Conservation (phyloP, 1,140 invertebrate genomes). For the Bursaphelenchus mucronatus region DNA sequence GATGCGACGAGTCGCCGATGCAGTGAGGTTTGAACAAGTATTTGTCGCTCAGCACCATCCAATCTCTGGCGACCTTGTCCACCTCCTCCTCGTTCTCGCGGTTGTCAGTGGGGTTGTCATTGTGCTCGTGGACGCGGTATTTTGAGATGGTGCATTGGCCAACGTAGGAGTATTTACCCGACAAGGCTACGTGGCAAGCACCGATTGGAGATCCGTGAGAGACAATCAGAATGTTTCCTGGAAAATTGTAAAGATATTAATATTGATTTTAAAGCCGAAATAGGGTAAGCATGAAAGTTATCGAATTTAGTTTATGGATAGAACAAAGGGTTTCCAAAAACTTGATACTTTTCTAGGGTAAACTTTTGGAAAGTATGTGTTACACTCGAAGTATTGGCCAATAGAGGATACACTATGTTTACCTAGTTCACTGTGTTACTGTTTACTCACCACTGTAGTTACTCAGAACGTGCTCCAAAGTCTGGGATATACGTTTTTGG, state of each 20-base stretch:
- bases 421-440: constrained; percentile 9
- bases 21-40: constrained; percentile 27
- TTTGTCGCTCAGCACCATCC: constrained; percentile 24
- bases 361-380: neutral
- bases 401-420: neutral
- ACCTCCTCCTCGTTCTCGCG: constrained; percentile 28
- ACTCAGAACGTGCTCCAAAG: constrained; percentile 34
- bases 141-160: constrained; percentile 47
- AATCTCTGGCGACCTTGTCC: constrained; percentile 17
- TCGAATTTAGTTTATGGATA: too few relatives aligned
- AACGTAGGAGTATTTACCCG: constrained; percentile 30
- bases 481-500: constrained; percentile 29
- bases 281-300: too few relatives aligned
- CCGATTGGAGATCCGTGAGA: constrained; percentile 44
- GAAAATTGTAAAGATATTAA: neutral
- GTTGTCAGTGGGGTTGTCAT: constrained; percentile 8
- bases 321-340: too few relatives aligned
- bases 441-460: constrained; percentile 33
- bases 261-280: neutral
- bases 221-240: constrained; percentile 45
- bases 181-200: constrained; percentile 30
- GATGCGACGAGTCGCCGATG: constrained; percentile 32
- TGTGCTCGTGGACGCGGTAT: constrained; percentile 26
- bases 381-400: neutral
- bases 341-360: neutral